Base-by-base conservation (phyloP, 2,888 invertebrate genomes). In the Norana najaformis region DNA sequence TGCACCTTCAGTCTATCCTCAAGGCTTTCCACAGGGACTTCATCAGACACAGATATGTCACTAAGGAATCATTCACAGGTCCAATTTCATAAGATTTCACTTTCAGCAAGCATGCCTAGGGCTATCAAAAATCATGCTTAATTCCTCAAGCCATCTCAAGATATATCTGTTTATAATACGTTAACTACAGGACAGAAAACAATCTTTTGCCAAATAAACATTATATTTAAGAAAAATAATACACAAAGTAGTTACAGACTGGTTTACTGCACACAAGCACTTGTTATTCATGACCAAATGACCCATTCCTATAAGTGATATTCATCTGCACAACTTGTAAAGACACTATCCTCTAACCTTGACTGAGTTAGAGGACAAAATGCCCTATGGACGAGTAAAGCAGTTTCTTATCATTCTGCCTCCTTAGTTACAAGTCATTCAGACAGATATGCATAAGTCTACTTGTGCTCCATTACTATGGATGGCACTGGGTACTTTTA, bases 1-100 rank as follows among this genome's bases (percentile, higher is more conserved):
- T 92, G 91, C 23, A 94, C 89, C 69, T 91, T 92, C 90, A 94
- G 90, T 30, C 83, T 30, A 16, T 90, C 88, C 53, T 88, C 88
- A 41, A 90, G 37, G 36, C 18, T 18, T 34, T 39, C 41, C 23
- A 14, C n/a, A 34, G 69, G 14, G 14, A 83, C 18, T 41, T 89
- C 34, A 38, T 38, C 38, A 85, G 85, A 85, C 34, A 85, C 18
- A n/a, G 85, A 85, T n/a, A 85, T 35, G 23, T 85, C 85, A 36
- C 85, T 85, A 85, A 85, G 23, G 23, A 36, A 36, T 69, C 30
- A 69, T 69, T 69, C 69, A 69, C 23, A 47, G 23, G 47, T 47
- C 47, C 47, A 47, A 47, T 47, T 23, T 47, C 23, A 47, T n/a
- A 69, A 69, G 69, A 69, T 16, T 69, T 69, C 69, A 53, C n/a